Percentiles rank a stretch among this genome's conserved stretches.
Conservation (phyloP, 2,797 vertebrate species). For the Myiothlypis chrysogaster region DNA sequence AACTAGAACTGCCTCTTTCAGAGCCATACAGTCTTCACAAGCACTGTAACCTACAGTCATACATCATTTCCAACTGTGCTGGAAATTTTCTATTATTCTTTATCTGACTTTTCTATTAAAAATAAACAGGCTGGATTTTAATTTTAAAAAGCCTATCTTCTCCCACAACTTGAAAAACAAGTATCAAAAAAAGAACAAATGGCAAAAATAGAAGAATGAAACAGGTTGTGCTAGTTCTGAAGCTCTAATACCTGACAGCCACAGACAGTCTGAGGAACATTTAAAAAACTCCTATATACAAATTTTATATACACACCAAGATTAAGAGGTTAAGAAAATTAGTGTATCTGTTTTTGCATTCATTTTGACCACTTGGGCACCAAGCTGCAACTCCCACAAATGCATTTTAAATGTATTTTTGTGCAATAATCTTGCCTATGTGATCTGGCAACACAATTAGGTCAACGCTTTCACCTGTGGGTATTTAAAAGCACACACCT, state of each 20-base stretch:
- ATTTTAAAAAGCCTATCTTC: constrained; percentile 37
- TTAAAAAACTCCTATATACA: constrained; percentile 53
- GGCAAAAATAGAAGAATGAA: constrained; percentile 42
- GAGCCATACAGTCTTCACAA: neutral
- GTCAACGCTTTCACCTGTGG: neutral
- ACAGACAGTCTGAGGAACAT: neutral
- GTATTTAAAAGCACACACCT: neutral
- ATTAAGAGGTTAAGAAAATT: constrained; percentile 59
- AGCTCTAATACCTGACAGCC: constrained; percentile 11
- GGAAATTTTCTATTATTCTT: constrained; percentile 24
- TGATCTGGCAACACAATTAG: neutral
- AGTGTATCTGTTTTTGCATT: constrained; percentile 47
- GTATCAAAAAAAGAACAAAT: constrained; percentile 44
- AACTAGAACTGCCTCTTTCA: constrained; percentile 49
- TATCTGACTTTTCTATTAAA: constrained; percentile 42
- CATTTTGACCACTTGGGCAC: constrained; percentile 9
- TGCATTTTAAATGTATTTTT: neutral
- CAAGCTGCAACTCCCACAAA: constrained; percentile 37
- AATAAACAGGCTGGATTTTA: constrained; percentile 41
- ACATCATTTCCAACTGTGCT: neutral
- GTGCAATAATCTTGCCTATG: constrained; percentile 30
- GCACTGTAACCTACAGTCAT: constrained; percentile 45
- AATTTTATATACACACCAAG: constrained; percentile 46
- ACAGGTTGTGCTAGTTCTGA: neutral
- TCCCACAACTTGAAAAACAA: constrained; percentile 29